phyloP scores from a whole-genome alignment of 2,888 invertebrate genomes.

The Phania funesta region DNA sequence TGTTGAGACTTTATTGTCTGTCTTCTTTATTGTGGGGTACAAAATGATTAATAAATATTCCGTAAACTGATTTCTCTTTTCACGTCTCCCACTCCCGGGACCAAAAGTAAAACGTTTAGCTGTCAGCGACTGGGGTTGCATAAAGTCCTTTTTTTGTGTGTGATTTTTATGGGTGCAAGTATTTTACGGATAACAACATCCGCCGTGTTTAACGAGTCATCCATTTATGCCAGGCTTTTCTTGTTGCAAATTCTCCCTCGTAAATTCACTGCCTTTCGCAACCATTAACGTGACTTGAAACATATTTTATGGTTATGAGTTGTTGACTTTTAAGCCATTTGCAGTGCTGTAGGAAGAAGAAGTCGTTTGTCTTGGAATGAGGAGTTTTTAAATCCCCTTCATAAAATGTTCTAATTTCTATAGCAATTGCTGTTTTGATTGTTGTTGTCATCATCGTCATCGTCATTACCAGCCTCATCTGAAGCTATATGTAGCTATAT shows the following conservation, averaged over 20 bases:
- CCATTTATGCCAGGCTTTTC: constrained; percentile 47
- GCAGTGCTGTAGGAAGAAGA: constrained; percentile 10
- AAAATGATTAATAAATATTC: constrained; percentile 58
- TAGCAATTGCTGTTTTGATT: constrained; percentile 65
- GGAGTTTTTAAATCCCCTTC: constrained; percentile 39
- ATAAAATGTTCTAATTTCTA: constrained; percentile 36
- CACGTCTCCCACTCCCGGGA: background rate
- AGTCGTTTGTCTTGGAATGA: constrained; percentile 25
- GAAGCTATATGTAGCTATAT: constrained; percentile 40
- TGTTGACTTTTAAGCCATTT: constrained; percentile 66
- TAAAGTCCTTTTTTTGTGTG: background rate
- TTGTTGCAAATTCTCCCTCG: constrained; percentile 60
- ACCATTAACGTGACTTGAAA: constrained; percentile 69
- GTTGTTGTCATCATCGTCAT: constrained; percentile 58
- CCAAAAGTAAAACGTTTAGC: constrained; percentile 13
- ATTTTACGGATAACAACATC: constrained; percentile 67
- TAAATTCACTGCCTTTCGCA: constrained; percentile 40
- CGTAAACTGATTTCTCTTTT: constrained; percentile 41
- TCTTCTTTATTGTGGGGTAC: constrained; percentile 32
- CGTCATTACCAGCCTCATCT: constrained; percentile 13
- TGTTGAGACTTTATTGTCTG: constrained; percentile 30
- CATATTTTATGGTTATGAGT: constrained; percentile 74
- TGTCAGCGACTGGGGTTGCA: constrained; percentile 37
- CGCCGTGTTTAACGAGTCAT: constrained; percentile 67
- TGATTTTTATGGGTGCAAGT: constrained; percentile 29